Evolutionary conservation across 2,797 vertebrate species (phyloP).

Genomic region (Phalanger gymnotis): DNA sequence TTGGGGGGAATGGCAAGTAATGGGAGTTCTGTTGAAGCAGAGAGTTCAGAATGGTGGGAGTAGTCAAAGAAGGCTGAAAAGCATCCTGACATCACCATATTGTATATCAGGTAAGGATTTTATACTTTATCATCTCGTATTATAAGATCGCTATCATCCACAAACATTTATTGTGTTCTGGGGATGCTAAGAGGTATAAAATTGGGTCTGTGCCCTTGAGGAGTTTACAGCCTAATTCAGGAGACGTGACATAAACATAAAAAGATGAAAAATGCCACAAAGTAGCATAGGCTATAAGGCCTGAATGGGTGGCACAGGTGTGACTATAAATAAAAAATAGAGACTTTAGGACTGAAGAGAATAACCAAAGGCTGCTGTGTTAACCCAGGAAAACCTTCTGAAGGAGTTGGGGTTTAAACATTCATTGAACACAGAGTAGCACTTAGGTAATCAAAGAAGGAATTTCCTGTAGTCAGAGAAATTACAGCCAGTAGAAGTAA

Average conservation of each 20-base stretch:
- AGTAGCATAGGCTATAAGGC: not conserved
- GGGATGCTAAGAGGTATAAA: not conserved
- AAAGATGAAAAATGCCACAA: not conserved
- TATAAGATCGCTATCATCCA: not conserved
- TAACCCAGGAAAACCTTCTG: not conserved
- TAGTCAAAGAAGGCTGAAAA: not conserved
- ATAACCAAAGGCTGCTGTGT: not conserved
- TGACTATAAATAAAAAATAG: not conserved
- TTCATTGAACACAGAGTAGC: not conserved
- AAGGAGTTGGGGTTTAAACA: not conserved
- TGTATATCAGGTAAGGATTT: not conserved
- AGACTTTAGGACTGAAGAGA: not conserved
- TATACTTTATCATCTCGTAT: not conserved
- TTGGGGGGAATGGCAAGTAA: not conserved
- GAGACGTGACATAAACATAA: not conserved
- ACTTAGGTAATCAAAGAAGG: not conserved
- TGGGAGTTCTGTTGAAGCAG: not conserved
- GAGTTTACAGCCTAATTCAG: not conserved
- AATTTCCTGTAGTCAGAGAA: not conserved
- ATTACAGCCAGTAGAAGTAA: not conserved
- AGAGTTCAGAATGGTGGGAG: not conserved
- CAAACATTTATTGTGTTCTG: not conserved
- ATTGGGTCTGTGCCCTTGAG: conserved; percentile 2
- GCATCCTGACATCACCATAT: not conserved
- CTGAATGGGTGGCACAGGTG: not conserved